Conservation (phyloP, 2,888 invertebrate genomes). For the Isoperla grammatica region DNA sequence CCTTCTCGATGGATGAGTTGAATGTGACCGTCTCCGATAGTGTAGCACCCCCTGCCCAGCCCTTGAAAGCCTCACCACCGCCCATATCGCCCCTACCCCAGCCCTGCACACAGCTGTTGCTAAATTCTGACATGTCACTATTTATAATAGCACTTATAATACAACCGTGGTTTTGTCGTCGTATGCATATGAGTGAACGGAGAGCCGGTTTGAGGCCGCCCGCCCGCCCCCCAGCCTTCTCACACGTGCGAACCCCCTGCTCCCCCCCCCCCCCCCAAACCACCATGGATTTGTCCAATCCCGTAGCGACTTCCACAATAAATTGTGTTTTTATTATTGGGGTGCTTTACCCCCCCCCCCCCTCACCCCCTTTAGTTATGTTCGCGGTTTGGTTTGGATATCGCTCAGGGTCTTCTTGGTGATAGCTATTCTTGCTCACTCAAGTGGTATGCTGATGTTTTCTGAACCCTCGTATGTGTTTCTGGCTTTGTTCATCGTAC, state of each 20-base stretch:
- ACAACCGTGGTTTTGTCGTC: conserved; percentile 5
- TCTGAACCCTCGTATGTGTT: background rate
- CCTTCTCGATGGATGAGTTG: background rate
- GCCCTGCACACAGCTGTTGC: conserved; percentile 4
- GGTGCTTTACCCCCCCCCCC: background rate
- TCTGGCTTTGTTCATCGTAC: background rate
- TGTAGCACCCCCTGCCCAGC: conserved; percentile 2
- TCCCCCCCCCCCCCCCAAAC: background rate
- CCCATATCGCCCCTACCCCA: conserved; percentile 4
- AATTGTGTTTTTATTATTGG: conserved; percentile 6
- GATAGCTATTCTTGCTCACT: background rate
- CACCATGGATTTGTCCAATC: background rate
- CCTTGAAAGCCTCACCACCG: conserved; percentile 10
- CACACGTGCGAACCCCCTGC: conserved; percentile 5
- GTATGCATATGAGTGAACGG: conserved; percentile 5
- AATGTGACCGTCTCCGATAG: background rate
- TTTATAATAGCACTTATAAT: conserved; percentile 9
- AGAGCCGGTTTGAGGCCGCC: conserved; percentile 7
- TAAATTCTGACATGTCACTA: conserved; percentile 13
- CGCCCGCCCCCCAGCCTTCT: background rate
- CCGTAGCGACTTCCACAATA: conserved; percentile 1
- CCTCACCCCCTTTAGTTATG: background rate
- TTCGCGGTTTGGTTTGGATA: background rate
- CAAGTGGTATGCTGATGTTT: background rate
- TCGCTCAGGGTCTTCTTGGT: background rate